Evolutionary conservation across 2,888 invertebrate genomes (phyloP).

Genomic region (Papilio gigon): DNA sequence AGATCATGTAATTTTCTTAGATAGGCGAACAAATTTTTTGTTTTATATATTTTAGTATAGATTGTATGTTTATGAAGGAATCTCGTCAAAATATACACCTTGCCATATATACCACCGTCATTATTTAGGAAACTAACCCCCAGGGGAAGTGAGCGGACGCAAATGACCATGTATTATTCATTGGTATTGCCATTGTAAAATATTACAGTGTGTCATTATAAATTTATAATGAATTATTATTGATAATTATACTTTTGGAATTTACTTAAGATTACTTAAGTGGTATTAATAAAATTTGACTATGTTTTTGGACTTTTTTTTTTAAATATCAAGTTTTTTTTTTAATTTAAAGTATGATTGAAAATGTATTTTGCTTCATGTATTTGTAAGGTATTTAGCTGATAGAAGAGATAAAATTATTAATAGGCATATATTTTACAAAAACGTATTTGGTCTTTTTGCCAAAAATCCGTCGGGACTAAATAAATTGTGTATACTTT

Average conservation of each 20-base stretch:
- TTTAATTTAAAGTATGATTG: no score
- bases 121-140: no score
- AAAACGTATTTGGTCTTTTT: background rate
- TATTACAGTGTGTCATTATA: background rate
- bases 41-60: no score
- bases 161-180: background rate
- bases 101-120: slow-evolving; percentile 9
- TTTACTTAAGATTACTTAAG: background rate
- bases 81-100: background rate
- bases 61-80: background rate
- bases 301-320: background rate
- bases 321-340: no score
- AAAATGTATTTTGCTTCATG: no score
- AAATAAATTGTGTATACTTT: background rate
- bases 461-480: background rate
- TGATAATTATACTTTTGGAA: background rate
- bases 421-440: no score
- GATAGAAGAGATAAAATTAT: no score
- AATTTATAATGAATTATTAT: background rate
- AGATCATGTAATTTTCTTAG: no score
- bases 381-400: no score
- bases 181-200: slow-evolving; percentile 2
- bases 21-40: no score
- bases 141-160: no score
- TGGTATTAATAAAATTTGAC: background rate